Evolutionary conservation across 2,888 invertebrate species (phyloP).

Genomic region (Teleiodes luculella): DNA sequence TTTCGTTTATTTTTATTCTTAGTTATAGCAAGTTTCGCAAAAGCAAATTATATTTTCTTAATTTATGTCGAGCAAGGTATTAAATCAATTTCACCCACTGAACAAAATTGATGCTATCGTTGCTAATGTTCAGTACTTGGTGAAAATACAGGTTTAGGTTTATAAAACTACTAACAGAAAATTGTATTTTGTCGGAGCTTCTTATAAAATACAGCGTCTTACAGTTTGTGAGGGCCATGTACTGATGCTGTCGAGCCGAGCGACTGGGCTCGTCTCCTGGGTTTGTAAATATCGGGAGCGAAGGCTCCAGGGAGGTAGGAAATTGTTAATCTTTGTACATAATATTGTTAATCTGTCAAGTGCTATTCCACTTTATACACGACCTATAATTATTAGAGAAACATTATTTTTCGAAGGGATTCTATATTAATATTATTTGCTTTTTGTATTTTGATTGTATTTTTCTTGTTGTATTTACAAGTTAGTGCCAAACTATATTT

Average conservation of each 20-base stretch:
- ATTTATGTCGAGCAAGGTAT: too few species aligned
- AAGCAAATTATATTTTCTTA: background rate
- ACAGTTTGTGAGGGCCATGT: too few species aligned
- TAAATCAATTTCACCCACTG: too few species aligned
- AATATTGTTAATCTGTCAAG: conserved; percentile 60
- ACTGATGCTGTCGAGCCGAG: background rate
- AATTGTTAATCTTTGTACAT: conserved; percentile 69
- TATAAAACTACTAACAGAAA: too few species aligned
- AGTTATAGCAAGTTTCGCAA: conserved; percentile 29
- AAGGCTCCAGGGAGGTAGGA: conserved; percentile 41
- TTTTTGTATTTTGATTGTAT: conserved; percentile 46
- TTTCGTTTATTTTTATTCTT: conserved; percentile 18
- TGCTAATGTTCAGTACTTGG: too few species aligned
- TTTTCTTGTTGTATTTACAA: conserved; percentile 47
- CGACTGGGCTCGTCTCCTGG: background rate
- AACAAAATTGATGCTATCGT: too few species aligned
- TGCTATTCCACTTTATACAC: conserved; percentile 52
- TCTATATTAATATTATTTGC: conserved; percentile 46
- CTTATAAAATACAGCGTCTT: too few species aligned
- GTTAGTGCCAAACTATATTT: conserved; percentile 68
- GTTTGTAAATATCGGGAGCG: conserved; percentile 28
- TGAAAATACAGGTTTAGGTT: too few species aligned
- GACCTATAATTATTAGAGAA: conserved; percentile 48
- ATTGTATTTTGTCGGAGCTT: too few species aligned
- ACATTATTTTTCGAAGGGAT: conserved; percentile 52